phyloP scores from a whole-genome alignment of 2,113 vertebrate species.

The Bungarus multicinctus region DNA sequence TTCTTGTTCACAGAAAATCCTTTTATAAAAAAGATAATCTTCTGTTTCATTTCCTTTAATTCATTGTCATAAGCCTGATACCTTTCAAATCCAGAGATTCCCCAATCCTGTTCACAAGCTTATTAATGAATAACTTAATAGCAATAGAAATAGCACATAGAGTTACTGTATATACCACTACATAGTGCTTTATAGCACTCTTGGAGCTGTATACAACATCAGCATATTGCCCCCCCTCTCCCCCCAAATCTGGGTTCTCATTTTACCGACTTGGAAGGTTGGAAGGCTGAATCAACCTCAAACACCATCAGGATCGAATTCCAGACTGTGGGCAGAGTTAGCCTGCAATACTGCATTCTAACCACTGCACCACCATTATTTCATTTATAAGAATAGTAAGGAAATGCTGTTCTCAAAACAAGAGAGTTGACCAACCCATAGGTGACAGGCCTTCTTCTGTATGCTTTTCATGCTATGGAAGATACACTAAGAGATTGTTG shows the following conservation, averaged over 20 bases:
- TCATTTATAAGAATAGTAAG: background rate
- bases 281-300: background rate
- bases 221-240: background rate
- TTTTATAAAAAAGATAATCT: background rate
- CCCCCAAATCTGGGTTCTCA: background rate
- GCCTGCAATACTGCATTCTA: background rate
- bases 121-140: background rate
- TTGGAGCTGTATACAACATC: background rate
- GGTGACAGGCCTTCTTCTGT: background rate
- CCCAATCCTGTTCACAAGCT: background rate
- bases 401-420: background rate
- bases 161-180: background rate
- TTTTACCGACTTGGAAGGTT: background rate
- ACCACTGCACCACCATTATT: background rate
- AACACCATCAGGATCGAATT: background rate
- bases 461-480: background rate
- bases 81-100: background rate
- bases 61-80: background rate
- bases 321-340: background rate
- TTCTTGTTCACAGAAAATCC: background rate
- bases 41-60: background rate
- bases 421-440: background rate
- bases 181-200: background rate
- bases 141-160: background rate
- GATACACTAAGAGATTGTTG: background rate